Conservation (phyloP, 2,797 vertebrate species). For the Megalops cyprinoides region DNA sequence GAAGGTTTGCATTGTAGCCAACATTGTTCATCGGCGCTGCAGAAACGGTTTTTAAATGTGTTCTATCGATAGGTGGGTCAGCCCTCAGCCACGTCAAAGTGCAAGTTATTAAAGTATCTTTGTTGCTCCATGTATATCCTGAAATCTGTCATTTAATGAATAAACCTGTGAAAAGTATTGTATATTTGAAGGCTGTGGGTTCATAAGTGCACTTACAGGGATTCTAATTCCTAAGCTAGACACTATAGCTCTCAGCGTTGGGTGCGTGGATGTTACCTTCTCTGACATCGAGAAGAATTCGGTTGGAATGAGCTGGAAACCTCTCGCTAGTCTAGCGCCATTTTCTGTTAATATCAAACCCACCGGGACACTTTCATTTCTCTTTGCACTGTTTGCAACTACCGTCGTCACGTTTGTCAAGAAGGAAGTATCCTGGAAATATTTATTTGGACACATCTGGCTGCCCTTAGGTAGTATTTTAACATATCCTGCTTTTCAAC, state of each 20-base stretch:
- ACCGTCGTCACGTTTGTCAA: constrained; percentile 25
- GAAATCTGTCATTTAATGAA: background rate
- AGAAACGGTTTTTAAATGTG: background rate
- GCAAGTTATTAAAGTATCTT: background rate
- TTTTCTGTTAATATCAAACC: too few relatives aligned
- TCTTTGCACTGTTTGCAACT: constrained; percentile 26
- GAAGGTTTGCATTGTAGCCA: background rate
- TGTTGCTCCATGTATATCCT: too few relatives aligned
- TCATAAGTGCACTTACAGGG: too few relatives aligned
- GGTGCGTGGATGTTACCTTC: too few relatives aligned
- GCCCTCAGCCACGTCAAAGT: background rate
- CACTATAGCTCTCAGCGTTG: too few relatives aligned
- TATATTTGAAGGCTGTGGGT: background rate
- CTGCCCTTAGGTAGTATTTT: constrained; percentile 37
- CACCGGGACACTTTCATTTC: constrained; percentile 26
- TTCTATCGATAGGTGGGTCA: too few relatives aligned
- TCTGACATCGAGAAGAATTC: too few relatives aligned
- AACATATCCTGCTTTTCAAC: constrained; percentile 45
- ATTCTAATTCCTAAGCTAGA: too few relatives aligned
- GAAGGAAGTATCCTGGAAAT: constrained; percentile 40
- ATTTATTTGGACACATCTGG: constrained; percentile 38
- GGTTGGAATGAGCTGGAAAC: too few relatives aligned
- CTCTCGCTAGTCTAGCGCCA: too few relatives aligned
- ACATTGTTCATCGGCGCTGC: background rate
- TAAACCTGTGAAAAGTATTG: background rate